Conservation (phyloP, 2,113 vertebrate genomes). For the Clarias macrocephalus region DNA sequence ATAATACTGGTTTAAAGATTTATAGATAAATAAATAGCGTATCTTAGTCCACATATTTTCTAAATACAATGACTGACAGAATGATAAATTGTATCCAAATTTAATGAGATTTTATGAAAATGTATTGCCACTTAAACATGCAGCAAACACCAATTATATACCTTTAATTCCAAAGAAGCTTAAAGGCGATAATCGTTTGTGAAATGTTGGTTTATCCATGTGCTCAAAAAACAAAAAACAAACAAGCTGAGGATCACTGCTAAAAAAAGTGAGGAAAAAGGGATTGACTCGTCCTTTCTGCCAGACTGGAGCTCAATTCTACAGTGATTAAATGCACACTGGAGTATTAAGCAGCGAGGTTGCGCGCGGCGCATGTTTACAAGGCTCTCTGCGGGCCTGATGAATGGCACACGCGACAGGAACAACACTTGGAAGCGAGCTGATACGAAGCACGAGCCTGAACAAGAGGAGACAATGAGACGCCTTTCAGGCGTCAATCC, state of each 20-base stretch:
- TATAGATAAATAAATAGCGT: not conserved
- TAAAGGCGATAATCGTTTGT: not conserved
- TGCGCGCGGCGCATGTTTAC: slow-evolving; percentile 42
- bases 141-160: not conserved
- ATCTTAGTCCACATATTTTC: not conserved
- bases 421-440: slow-evolving; percentile 45
- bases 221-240: not conserved
- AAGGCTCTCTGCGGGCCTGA: slow-evolving; percentile 51
- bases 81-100: not conserved
- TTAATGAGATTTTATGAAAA: not conserved
- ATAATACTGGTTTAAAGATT: not conserved
- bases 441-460: slow-evolving; percentile 47
- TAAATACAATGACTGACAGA: not conserved
- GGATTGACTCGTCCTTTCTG: slow-evolving; percentile 39
- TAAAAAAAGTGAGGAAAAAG: slow-evolving; percentile 39
- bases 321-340: slow-evolving; percentile 52
- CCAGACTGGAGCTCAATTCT: slow-evolving; percentile 50
- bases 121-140: not conserved
- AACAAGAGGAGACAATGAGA: slow-evolving; percentile 40
- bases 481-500: slow-evolving; percentile 38
- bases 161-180: not conserved
- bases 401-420: slow-evolving; percentile 44
- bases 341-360: slow-evolving; percentile 41
- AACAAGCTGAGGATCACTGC: slow-evolving; percentile 16
- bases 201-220: not conserved